Evolutionary conservation across 2,797 vertebrate species (phyloP).

Genomic region (Propithecus perrieri): DNA sequence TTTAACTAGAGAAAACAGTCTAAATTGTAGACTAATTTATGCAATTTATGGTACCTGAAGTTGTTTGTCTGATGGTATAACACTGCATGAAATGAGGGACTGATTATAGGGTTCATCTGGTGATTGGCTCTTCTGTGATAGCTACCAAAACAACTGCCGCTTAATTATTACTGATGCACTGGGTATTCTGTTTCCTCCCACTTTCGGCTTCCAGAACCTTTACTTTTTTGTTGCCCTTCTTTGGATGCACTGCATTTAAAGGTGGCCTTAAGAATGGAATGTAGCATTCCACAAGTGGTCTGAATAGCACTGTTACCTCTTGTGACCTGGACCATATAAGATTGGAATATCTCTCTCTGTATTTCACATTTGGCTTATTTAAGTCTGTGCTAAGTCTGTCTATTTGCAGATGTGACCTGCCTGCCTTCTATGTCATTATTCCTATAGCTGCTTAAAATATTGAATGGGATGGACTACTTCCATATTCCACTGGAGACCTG

Average conservation of each 20-base stretch:
- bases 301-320: neutral
- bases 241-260: neutral
- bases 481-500: neutral
- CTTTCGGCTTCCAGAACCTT: neutral
- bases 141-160: neutral
- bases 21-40: neutral
- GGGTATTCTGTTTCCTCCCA: neutral
- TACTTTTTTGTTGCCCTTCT: neutral
- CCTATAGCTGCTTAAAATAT: neutral
- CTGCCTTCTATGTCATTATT: slow-evolving; percentile 16
- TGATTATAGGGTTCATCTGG: neutral
- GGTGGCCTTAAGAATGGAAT: neutral
- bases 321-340: neutral
- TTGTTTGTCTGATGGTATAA: neutral
- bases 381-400: neutral
- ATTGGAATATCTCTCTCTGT: neutral
- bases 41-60: neutral
- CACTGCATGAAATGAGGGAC: neutral
- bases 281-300: neutral
- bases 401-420: neutral
- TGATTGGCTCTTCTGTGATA: neutral
- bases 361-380: neutral
- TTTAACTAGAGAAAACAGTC: neutral
- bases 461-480: neutral
- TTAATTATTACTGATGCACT: neutral